Percentiles rank a stretch among this genome's conserved stretches.
These are phyloP conservation scores for Apis laboriosa DNA, from an alignment of 1,140 invertebrate genomes.

Conservation along the genomic window DNA sequence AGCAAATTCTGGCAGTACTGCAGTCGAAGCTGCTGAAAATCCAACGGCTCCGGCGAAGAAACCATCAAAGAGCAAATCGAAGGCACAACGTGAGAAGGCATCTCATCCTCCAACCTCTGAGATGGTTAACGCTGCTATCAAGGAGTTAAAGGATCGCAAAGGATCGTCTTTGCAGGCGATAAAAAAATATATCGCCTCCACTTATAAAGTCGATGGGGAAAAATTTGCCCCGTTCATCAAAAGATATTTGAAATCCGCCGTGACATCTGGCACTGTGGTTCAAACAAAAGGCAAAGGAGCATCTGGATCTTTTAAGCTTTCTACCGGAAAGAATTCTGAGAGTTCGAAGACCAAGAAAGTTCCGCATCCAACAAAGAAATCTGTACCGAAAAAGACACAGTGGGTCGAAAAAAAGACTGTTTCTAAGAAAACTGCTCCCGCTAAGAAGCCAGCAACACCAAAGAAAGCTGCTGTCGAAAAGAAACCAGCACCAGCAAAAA, in stretches of 20 bases:
- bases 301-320: conserved; percentile 57
- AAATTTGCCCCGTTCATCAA: conserved; percentile 60
- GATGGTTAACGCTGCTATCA: conserved; percentile 59
- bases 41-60: conserved; percentile 33
- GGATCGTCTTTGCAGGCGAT: conserved; percentile 67
- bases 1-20: conserved; percentile 10
- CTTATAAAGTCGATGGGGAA: conserved; percentile 58
- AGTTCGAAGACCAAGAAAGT: not conserved
- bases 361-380: not conserved
- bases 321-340: not conserved
- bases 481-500: conserved; percentile 7
- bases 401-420: conserved; percentile 25
- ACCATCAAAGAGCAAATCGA: conserved; percentile 34
- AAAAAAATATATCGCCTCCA: conserved; percentile 58
- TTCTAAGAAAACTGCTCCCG: not conserved
- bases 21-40: not conserved
- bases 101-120: conserved; percentile 55
- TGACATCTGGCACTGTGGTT: conserved; percentile 51
- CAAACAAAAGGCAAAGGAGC: conserved; percentile 62
- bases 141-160: conserved; percentile 60
- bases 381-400: not conserved
- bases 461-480: conserved; percentile 30
- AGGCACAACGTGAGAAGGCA: conserved; percentile 15
- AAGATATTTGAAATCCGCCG: conserved; percentile 49
- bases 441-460: conserved; percentile 10